Base-by-base conservation (phyloP, 2,113 vertebrate species). In the Suncus etruscus region DNA sequence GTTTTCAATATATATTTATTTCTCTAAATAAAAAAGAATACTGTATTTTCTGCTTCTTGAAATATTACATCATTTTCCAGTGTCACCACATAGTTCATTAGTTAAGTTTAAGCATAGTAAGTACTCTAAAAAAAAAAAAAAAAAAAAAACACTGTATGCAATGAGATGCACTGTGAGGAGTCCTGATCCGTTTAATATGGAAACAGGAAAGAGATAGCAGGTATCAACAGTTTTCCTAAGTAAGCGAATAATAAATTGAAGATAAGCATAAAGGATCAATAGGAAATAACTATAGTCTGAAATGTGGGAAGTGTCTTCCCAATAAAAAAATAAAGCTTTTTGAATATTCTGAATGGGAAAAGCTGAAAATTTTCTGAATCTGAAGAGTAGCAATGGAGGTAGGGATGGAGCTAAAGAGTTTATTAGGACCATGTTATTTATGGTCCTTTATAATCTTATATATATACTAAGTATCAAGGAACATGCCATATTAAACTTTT, bases 181-280 rank as follows among this genome's bases (percentile, higher is more conserved):
- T 82, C 65, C 65, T 78, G 63, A 20, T 86, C 50, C 54, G 15
- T 58, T 18, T 91, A 58, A 22, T 58, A 47, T 87, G 12, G 73
- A 14, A 58, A 20, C 20, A 18, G 54, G 54, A 58, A 58, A 20
- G 69, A 7, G 15, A 27, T 11, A 24, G 12, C 24, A 12, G 18
- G 45, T n/a, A 27, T 91, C 63, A 79, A 72, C 61, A 89, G 84
- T 9, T 82, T 95, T 74, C 83, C 31, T 66, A 86, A 90, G 58
- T n/a, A 94, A 91, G 85, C 81, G 68, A 84, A 45, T 77, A 69
- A 58, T 58, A 58, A 2, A 3, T 78, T 87, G 65, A 66, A 79
- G 54, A 16, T 75, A 48, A 51, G 29, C 47, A 16, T 87, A 65
- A 82, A 74, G 54, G 81, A 68, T 91, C 22, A 86, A 11, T 69